Base-by-base conservation (phyloP, 2,113 vertebrate genomes). In the Acanthochromis polyacanthus region DNA sequence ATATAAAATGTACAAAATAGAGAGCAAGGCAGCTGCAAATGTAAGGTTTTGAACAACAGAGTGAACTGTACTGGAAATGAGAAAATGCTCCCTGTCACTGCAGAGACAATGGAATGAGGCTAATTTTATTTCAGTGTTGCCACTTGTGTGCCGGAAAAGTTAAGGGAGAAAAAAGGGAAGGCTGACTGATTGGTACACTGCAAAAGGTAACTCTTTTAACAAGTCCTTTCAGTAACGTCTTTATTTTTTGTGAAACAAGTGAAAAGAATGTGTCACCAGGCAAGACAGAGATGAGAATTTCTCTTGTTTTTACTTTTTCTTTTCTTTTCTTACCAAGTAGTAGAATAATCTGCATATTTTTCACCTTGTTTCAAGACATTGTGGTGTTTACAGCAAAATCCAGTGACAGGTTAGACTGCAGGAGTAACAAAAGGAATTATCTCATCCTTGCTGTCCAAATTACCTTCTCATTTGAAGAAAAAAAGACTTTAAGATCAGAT, bases 111-210 rank as follows among this genome's bases (percentile, higher is more conserved):
- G 59, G 59, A 79, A 36, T 14, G 61, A 82, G 68, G 80, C 69
- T 85, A 63, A 85, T 91, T 88, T 87, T 82, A 84, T 90, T 85
- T 78, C 48, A 30, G 15, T 55, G 32, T 86, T 66, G 70, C 75
- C 59, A 71, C 78, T 79, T 71, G 74, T 52, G 25, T 59, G 51
- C 53, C 32, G 65, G 53, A 73, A 75, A 83, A 81, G 77, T 88
- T 84, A 25, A 64, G 57, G 25, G 11, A 46, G 62, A 58, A 68
- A 74, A 78, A 78, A 72, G 61, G 30, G 32, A 64, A 59, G 19
- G 56, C 32, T 43, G 70, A 83, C 59, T 38, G 74, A 90, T 67
- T 48, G 60, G 23, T 75, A 59, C 52, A 55, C 52, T 57, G 38
- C 25, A 67, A 73, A 70, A 85, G 9, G 59, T 64, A 55, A 65